phyloP scores from a whole-genome alignment of 1,140 invertebrate species.

The Heterodera carotae region DNA sequence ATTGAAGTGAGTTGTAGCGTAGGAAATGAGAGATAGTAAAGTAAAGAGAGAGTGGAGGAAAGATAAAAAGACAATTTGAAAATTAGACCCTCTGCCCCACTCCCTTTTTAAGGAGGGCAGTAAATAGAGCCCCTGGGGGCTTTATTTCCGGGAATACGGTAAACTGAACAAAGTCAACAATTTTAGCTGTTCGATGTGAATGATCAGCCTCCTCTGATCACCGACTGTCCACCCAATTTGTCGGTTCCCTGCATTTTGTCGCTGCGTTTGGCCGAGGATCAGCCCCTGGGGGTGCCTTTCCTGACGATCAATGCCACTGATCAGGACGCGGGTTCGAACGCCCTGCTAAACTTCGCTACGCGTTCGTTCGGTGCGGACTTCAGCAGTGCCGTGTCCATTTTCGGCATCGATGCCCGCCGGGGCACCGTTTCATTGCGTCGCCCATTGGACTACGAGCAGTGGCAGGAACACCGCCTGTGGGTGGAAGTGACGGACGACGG shows the following conservation, averaged over 20 bases:
- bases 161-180: no score
- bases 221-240: neutral
- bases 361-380: neutral
- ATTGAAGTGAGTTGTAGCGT: conserved; percentile 1
- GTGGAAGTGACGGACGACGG: neutral
- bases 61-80: neutral
- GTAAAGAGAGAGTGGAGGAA: no score
- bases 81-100: no score
- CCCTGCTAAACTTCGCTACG: neutral
- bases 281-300: neutral
- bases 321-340: neutral
- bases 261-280: neutral
- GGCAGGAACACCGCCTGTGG: neutral
- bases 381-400: neutral
- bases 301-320: neutral
- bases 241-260: conserved; percentile 6
- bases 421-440: neutral
- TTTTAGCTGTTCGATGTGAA: conserved; percentile 10
- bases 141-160: no score
- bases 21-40: neutral
- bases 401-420: neutral
- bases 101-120: no score
- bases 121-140: no score
- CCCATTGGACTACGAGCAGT: conserved; percentile 1
- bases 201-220: neutral